Base-by-base conservation (phyloP, 2,113 vertebrate genomes). In the Anthoscopus minutus region DNA sequence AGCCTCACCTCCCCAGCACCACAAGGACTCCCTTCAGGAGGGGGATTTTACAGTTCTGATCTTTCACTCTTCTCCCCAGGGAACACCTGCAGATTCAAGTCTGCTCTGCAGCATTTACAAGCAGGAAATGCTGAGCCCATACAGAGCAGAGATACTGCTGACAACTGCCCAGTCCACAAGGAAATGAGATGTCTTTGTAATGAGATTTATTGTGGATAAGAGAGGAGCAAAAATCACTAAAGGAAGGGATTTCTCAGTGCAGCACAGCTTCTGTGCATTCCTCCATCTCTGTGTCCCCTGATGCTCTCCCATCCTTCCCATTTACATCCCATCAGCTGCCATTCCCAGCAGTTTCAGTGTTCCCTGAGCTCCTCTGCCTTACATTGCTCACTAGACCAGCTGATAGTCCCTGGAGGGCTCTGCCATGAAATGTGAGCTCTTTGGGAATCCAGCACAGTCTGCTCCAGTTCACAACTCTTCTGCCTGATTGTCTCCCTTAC, bases 251-350 rank as follows among this genome's bases (percentile, higher is more conserved):
- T 88, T 86, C 64, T 77, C 82, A 71, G 3, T 20, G 66, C 50
- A 85, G 40, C 38, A 80, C 23, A 72, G 38, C 21, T 73, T 40
- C 51, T 81, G 54, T 62, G 56, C 20, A 11, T 58, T 93, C 13
- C 33, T 62, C 76, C 47, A 0, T 20, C 40, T 80, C 54, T 0
- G 0, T 22, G 13, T 35, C 21, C 24, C 30, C 37, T 38, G 24
- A 14, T 44, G 47, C 38, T 56, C 38, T 87, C n/a, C 40, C n/a
- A 21, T 53, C 16, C 51, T 71, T 28, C 6, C 42, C n/a, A 2
- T 53, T 81, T 25, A 40, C 35, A 78, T 60, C 73, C 44, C 70
- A 67, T 4, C 33, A 30, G 8, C 17, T 71, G 50, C 71, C 38
- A 44, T 56, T 37, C 33, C 37, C 79, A 92, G 65, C 30, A 65